phyloP scores from a whole-genome alignment of 2,888 invertebrate genomes.

The Pseudococcus viburni region DNA sequence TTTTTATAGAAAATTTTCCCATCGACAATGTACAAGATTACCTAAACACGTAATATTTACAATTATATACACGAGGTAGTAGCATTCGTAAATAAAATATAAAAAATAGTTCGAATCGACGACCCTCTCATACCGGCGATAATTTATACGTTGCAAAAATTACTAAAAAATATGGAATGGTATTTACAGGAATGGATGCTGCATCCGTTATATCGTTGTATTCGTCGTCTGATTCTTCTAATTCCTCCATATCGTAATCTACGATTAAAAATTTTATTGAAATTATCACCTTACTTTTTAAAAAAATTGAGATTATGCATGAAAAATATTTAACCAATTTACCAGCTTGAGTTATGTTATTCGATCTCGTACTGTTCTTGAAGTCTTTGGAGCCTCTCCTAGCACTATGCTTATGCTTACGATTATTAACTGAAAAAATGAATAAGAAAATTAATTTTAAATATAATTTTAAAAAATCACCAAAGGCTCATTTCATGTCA shows the following conservation, averaged over 20 bases:
- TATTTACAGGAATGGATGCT: not conserved
- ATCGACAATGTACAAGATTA: conserved; percentile 26
- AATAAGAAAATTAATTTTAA: not conserved
- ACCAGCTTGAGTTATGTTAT: not conserved
- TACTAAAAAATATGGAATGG: not conserved
- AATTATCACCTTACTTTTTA: no score
- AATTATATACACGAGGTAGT: conserved; percentile 43
- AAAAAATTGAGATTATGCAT: no score
- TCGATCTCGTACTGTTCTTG: conserved; percentile 17
- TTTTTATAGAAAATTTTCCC: conserved; percentile 37
- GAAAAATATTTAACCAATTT: no score
- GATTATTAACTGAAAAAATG: conserved; percentile 12
- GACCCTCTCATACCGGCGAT: not conserved
- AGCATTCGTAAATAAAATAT: not conserved
- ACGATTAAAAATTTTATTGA: not conserved
- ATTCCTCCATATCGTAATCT: conserved; percentile 5
- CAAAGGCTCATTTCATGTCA: no score
- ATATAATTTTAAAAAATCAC: not conserved
- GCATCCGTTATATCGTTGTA: not conserved
- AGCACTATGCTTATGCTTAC: not conserved
- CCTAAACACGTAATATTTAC: not conserved
- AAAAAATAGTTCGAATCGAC: not conserved
- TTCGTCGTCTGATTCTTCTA: conserved; percentile 6
- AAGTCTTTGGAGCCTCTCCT: conserved; percentile 43
- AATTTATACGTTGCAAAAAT: not conserved